Conservation (phyloP, 2,113 vertebrate genomes). For the Calidris pugnax region DNA sequence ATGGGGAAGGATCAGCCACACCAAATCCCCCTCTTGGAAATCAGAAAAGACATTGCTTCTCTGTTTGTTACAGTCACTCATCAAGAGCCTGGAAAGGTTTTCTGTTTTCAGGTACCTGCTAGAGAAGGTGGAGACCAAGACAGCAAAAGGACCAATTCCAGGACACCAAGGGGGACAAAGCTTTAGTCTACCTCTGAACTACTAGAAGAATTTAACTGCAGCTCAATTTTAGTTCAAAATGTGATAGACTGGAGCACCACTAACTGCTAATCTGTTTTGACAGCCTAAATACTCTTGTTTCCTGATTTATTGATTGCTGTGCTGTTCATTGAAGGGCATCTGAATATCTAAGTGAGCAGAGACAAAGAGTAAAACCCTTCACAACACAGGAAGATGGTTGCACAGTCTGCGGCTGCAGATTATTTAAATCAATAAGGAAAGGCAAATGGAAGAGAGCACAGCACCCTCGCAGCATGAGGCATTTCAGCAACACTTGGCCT, state of each 20-base stretch:
- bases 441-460: not conserved
- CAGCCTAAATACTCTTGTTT: not conserved
- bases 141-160: not conserved
- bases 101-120: not conserved
- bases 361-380: not conserved
- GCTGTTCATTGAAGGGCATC: not conserved
- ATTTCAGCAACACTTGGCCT: not conserved
- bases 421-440: not conserved
- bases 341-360: not conserved
- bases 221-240: not conserved
- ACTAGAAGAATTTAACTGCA: not conserved
- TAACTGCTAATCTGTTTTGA: constrained; percentile 12
- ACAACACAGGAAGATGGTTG: not conserved
- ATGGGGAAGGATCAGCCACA: not conserved
- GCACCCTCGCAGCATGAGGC: not conserved
- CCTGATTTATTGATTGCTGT: not conserved
- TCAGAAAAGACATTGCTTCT: not conserved
- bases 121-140: not conserved
- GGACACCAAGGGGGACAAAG: not conserved
- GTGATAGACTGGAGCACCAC: not conserved
- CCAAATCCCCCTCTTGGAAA: not conserved
- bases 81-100: not conserved
- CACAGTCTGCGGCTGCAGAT: not conserved
- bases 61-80: not conserved
- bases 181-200: not conserved